phyloP scores from a whole-genome alignment of 2,113 vertebrate genomes.

The Arvicanthis niloticus region DNA sequence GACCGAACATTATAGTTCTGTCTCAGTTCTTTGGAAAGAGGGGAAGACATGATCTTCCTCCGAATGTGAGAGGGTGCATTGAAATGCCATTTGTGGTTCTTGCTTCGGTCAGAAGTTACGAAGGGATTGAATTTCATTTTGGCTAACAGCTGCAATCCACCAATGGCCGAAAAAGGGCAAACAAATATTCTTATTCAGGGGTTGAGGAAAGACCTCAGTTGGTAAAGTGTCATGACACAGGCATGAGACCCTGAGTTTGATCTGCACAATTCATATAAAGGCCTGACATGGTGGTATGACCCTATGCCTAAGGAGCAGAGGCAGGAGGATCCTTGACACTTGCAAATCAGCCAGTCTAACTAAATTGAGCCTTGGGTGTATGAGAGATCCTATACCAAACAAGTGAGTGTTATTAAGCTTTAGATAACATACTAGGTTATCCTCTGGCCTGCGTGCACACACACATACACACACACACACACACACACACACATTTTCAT shows the following conservation, averaged over 20 bases:
- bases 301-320: not conserved
- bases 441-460: no score
- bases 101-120: no score
- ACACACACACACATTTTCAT: not conserved
- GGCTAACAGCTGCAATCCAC: no score
- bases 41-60: no score
- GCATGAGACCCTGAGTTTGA: not conserved
- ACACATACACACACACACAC: not conserved
- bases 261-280: not conserved
- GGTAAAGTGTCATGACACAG: not conserved
- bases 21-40: no score
- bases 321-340: not conserved
- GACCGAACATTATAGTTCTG: no score
- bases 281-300: not conserved
- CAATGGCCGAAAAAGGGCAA: no score
- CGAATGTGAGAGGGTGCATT: no score
- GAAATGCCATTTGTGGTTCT: no score
- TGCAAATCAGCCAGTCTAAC: not conserved
- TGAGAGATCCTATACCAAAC: not conserved
- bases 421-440: not conserved
- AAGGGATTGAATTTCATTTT: no score
- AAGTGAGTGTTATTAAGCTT: not conserved
- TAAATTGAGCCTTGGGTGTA: not conserved
- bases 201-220: not conserved
- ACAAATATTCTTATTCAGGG: not conserved